Evolutionary conservation across 1,140 invertebrate genomes (phyloP).

Genomic region (Drosophila elegans): DNA sequence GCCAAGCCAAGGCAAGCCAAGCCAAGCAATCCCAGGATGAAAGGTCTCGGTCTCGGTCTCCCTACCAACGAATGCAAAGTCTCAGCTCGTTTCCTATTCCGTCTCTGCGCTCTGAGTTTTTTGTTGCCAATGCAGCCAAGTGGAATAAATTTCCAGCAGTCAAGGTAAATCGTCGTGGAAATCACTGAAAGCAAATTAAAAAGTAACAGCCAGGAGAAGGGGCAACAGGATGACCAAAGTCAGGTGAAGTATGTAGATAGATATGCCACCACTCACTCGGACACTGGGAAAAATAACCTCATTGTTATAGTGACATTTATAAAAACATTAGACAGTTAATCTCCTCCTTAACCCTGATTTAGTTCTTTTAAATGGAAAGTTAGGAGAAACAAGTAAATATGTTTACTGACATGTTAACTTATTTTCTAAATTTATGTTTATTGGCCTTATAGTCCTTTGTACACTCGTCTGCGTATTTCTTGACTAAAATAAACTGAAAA

Average conservation of each 20-base stretch:
- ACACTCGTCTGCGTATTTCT: too few species aligned
- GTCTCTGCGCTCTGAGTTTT: constrained; percentile 35
- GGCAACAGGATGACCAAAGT: constrained; percentile 32
- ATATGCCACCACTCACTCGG: constrained; percentile 33
- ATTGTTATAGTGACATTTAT: not conserved
- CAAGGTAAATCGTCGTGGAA: constrained; percentile 79
- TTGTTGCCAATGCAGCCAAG: constrained; percentile 78
- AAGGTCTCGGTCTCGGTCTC: constrained; percentile 13
- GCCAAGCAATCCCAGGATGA: constrained; percentile 17
- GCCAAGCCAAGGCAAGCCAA: not conserved
- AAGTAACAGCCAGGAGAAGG: constrained; percentile 22
- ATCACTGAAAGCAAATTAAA: constrained; percentile 83
- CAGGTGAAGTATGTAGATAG: constrained; percentile 52
- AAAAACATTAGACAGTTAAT: not conserved
- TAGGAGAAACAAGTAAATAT: too few species aligned
- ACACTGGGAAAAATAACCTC: constrained; percentile 7
- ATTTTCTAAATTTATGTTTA: too few species aligned
- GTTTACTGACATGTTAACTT: too few species aligned
- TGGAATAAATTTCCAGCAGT: constrained; percentile 77
- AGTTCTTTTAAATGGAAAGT: too few species aligned
- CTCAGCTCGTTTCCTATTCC: constrained; percentile 37
- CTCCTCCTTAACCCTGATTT: too few species aligned
- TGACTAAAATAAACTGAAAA: too few species aligned
- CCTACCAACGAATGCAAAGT: constrained; percentile 65
- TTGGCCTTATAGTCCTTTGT: too few species aligned